Percentiles rank a stretch among this genome's conserved stretches.
These are phyloP conservation scores for Lontra canadensis DNA, from an alignment of 2,113 vertebrate genomes.

Conservation along the genomic window DNA sequence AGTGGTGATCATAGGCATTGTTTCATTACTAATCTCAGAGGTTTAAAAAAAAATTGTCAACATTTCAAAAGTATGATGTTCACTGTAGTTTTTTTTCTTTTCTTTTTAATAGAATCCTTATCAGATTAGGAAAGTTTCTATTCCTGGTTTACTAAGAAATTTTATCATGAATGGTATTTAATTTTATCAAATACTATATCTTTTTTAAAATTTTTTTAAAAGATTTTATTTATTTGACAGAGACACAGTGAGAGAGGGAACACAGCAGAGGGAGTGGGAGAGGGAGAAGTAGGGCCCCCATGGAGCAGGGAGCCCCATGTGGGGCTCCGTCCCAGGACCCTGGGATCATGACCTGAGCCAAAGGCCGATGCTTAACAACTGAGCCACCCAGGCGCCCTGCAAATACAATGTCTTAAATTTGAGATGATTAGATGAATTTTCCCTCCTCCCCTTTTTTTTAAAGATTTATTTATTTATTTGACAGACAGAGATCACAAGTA, in stretches of 20 bases:
- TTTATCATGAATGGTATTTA: neutral
- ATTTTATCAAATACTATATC: constrained; percentile 17
- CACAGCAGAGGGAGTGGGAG: too few species aligned
- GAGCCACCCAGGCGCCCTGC: neutral
- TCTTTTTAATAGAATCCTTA: neutral
- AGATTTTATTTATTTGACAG: too few species aligned
- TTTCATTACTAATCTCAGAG: constrained; percentile 17
- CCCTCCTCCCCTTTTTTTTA: too few species aligned
- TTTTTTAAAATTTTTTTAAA: too few species aligned
- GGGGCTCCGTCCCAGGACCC: too few species aligned
- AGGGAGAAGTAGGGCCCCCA: too few species aligned
- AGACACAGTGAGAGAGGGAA: too few species aligned
- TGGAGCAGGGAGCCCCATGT: too few species aligned
- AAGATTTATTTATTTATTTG: too few species aligned
- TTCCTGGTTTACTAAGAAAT: neutral
- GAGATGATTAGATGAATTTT: neutral
- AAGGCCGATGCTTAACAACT: too few species aligned
- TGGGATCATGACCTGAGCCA: too few species aligned
- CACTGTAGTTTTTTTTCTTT: neutral
- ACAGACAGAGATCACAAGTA: too few species aligned
- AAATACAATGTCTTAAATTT: constrained; percentile 23
- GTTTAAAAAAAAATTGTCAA: neutral
- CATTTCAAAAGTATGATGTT: neutral
- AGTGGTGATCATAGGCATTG: neutral
- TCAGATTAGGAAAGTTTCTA: neutral